phyloP scores from a whole-genome alignment of 2,113 vertebrate species.

The Peromyscus californicus region DNA sequence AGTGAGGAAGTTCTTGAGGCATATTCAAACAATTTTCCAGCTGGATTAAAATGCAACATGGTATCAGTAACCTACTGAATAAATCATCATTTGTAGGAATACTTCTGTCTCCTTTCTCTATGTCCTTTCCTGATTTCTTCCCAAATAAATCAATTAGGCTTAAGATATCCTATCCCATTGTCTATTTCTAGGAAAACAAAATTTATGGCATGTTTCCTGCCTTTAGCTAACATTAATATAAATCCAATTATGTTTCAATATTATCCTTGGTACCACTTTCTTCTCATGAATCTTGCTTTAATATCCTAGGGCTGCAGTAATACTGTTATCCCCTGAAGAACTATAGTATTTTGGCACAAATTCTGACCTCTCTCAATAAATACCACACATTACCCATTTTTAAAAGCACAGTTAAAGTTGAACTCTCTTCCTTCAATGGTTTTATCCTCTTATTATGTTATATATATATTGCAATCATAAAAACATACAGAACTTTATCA shows the following conservation, averaged over 20 bases:
- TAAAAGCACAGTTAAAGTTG: background rate
- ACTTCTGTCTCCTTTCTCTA: background rate
- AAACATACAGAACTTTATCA: background rate
- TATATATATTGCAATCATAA: background rate
- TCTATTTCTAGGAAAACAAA: background rate
- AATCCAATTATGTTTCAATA: background rate
- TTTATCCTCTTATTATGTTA: background rate
- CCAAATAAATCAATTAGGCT: background rate
- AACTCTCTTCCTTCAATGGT: background rate
- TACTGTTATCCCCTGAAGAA: background rate
- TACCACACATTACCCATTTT: background rate
- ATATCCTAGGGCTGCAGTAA: background rate
- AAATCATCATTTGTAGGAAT: background rate
- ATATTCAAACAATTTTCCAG: constrained; percentile 3
- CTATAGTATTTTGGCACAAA: background rate
- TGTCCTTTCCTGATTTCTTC: background rate
- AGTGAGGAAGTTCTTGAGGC: background rate
- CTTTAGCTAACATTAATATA: constrained; percentile 3
- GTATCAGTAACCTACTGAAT: background rate
- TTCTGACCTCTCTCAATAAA: background rate
- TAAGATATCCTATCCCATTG: background rate
- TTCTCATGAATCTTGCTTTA: background rate
- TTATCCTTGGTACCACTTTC: background rate
- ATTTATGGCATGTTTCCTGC: background rate
- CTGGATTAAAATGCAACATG: background rate